Evolutionary conservation across 2,888 invertebrate genomes (phyloP).

Genomic region (Drosophila quinaria): DNA sequence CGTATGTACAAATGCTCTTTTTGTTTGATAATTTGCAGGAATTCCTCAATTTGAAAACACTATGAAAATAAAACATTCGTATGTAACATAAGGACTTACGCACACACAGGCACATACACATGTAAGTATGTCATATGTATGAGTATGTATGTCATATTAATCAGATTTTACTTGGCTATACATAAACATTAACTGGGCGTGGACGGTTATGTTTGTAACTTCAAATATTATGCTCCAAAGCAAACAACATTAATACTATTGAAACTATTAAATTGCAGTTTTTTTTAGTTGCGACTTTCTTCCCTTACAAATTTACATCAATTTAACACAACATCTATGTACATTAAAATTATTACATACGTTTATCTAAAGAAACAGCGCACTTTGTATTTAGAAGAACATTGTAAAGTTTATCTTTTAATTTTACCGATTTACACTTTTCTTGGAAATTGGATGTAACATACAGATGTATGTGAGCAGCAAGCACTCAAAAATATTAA

Average conservation of each 20-base stretch:
- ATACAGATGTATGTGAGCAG: conserved; percentile 6
- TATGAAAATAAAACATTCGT: neutral
- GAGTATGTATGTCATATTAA: conserved; percentile 1
- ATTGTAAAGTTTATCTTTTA: neutral
- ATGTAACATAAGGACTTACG: neutral
- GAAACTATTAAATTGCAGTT: neutral
- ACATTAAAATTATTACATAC: neutral
- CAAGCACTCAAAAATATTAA: conserved; percentile 14
- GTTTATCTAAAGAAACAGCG: conserved; percentile 11
- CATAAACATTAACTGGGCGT: conserved; percentile 21
- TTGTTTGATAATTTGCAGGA: neutral
- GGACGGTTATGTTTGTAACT: conserved; percentile 7
- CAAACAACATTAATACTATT: neutral
- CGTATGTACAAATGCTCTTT: neutral
- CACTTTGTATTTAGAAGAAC: conserved; percentile 10
- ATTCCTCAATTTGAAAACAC: neutral
- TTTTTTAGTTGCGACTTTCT: neutral
- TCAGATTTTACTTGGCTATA: neutral
- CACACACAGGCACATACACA: neutral
- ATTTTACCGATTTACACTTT: conserved; percentile 4
- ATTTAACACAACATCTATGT: neutral
- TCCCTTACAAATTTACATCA: neutral
- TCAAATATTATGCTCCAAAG: neutral
- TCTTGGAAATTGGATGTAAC: neutral
- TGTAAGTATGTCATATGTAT: neutral